Evolutionary conservation across 2,888 invertebrate genomes (phyloP).

Genomic region (Syrista parreyssii): DNA sequence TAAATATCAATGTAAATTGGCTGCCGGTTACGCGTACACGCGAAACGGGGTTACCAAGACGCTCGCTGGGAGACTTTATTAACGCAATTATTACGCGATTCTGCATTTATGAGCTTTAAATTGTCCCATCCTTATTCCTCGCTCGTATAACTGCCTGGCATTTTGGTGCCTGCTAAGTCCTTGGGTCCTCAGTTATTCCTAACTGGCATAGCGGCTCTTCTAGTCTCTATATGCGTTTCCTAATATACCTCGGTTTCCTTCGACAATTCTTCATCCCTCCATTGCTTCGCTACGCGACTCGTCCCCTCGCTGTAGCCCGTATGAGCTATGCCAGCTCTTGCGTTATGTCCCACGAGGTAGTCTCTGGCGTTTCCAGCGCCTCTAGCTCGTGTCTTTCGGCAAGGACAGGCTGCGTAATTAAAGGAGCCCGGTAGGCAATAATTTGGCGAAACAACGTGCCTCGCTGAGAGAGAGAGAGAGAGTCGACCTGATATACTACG

Average conservation of each 20-base stretch:
- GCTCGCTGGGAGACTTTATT: constrained; percentile 43
- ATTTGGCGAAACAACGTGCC: neutral
- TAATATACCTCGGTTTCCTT: neutral
- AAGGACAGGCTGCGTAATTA: neutral
- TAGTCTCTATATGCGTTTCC: neutral
- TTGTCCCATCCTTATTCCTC: constrained; percentile 24
- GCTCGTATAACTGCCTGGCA: neutral
- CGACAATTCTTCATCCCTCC: neutral
- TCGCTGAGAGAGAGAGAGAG: neutral
- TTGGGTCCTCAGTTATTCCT: neutral
- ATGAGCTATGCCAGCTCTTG: no score
- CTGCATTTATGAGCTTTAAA: constrained; percentile 58
- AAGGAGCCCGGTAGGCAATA: neutral
- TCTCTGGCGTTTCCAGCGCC: neutral
- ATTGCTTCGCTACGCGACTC: no score
- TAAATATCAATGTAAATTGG: constrained; percentile 67
- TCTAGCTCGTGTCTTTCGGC: neutral
- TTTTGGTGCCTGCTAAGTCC: neutral
- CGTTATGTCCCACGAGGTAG: no score
- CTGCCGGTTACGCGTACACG: constrained; percentile 30
- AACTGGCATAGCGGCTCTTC: no score
- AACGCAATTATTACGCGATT: constrained; percentile 51
- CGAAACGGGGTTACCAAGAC: constrained; percentile 26
- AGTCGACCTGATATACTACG: neutral
- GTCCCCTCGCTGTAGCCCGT: no score